Percentiles rank a stretch among this genome's conserved stretches.
phyloP scores from a whole-genome alignment of 1,140 invertebrate species.

The Drosophila serrata region DNA sequence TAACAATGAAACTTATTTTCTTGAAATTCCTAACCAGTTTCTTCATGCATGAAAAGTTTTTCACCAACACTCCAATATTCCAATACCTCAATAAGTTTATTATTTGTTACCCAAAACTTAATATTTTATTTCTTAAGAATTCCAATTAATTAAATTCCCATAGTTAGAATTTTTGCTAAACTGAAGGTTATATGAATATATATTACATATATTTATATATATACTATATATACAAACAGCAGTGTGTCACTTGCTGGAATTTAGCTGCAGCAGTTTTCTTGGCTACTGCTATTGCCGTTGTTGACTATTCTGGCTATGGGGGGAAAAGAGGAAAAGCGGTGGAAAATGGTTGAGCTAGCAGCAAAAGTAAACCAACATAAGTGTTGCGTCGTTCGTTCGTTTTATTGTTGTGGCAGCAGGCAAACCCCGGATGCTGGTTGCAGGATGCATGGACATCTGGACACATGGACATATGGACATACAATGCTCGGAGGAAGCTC shows the following conservation, averaged over 20 bases:
- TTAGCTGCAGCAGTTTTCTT: slow-evolving; percentile 42
- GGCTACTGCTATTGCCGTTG: slow-evolving; percentile 12
- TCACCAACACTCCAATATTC: no score
- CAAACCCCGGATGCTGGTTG: slow-evolving; percentile 13
- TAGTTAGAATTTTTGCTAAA: neutral
- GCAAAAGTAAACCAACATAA: slow-evolving; percentile 78
- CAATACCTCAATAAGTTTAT: no score
- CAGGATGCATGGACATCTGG: slow-evolving; percentile 6
- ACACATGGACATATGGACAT: slow-evolving; percentile 20
- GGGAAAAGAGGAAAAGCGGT: neutral
- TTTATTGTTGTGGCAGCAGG: slow-evolving; percentile 61
- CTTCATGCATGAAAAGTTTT: no score
- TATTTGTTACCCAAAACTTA: neutral
- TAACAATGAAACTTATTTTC: no score
- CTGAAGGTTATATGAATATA: slow-evolving; percentile 6
- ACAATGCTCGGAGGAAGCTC: slow-evolving; percentile 10
- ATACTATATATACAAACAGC: slow-evolving; percentile 4
- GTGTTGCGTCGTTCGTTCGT: slow-evolving; percentile 77
- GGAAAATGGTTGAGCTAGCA: slow-evolving; percentile 5
- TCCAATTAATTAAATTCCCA: neutral
- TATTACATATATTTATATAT: slow-evolving; percentile 6
- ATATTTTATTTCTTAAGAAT: neutral
- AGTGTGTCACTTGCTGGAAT: slow-evolving; percentile 40
- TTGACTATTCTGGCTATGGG: slow-evolving; percentile 49
- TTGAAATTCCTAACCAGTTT: neutral